Percentiles rank a stretch among this genome's conserved stretches.
Conservation (phyloP, 2,888 invertebrate genomes). For the Helleia helle region DNA sequence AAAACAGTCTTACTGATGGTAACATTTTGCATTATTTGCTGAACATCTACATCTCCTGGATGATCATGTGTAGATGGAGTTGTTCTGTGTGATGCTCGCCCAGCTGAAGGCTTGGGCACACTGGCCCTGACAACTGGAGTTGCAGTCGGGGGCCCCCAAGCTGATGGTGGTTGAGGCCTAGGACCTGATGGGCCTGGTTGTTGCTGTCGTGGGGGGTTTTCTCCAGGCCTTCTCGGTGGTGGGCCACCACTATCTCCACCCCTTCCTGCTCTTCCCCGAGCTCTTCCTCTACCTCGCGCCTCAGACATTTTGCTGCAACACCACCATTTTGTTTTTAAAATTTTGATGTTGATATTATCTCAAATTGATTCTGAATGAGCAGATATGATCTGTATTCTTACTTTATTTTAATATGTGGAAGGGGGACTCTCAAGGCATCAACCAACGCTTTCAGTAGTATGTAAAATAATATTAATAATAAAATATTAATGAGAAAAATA, state of each 20-base stretch:
- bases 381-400: no score
- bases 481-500: no score
- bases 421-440: no score
- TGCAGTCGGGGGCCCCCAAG: conserved; percentile 50
- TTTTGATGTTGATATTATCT: no score
- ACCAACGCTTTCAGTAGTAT: no score
- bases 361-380: no score
- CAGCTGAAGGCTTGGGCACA: conserved; percentile 39
- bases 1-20: conserved; percentile 36
- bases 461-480: no score
- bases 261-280: conserved; percentile 35
- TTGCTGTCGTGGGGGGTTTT: conserved; percentile 22
- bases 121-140: conserved; percentile 48
- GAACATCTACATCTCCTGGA: conserved; percentile 55
- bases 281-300: conserved; percentile 44
- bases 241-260: conserved; percentile 30
- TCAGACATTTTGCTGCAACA: conserved; percentile 37
- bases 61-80: conserved; percentile 46
- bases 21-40: conserved; percentile 45
- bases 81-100: conserved; percentile 47
- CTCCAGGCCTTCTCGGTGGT: conserved; percentile 30
- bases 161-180: conserved; percentile 50
- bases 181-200: conserved; percentile 30
- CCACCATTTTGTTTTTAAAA: not conserved
- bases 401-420: no score